Base-by-base conservation (phyloP, 2,113 vertebrate species). In the Brevimyrus niger region DNA sequence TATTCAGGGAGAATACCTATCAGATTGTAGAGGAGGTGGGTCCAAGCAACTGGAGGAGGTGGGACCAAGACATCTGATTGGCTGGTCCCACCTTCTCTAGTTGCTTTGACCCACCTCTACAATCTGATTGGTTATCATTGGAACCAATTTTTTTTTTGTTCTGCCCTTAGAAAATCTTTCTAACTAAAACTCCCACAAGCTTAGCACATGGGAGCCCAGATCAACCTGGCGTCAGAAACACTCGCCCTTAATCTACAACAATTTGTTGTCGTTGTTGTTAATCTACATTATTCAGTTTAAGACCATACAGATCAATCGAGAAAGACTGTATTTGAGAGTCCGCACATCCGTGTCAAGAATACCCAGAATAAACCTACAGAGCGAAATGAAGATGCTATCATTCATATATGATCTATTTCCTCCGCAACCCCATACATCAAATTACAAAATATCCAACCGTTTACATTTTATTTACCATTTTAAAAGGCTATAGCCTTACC, bases 401-500 rank as follows among this genome's bases (percentile, higher is more conserved):
- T 35, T 35, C 27, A 35, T 5, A 69, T 69, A 8, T 73, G 27
- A 73, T 15, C 65, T 21, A 73, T 31, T 73, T 4, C 65, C 65
- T 73, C 55, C 1, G 31, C 3, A 3, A 80, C 9, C 6, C n/a
- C 31, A 44, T 38, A 38, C 17, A 44, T 82, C 19, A 19, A 38
- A 82, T 47, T 11, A 47, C 44, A 46, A 84, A 47, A 84, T 84
- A 42, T n/a, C 44, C 9, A 46, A 47, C 42, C 4, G 8, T 23
- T n/a, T 44, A 46, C 51, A 53, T 82, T 44, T 51, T 2, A 55
- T 55, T 55, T 55, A 55, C 19, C 53, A 55, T 55, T 55, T 51
- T 51, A 51, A 51, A 51, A 51, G 50, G 15, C 27, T 6, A 35
- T 69, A 35, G 92, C 92, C 97, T 95, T 96, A 99, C 98, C 97